Evolutionary conservation across 2,113 vertebrate genomes (phyloP), one percentile per base, ranked within the genome.

Genomic region (Xerus inauris): DNA sequence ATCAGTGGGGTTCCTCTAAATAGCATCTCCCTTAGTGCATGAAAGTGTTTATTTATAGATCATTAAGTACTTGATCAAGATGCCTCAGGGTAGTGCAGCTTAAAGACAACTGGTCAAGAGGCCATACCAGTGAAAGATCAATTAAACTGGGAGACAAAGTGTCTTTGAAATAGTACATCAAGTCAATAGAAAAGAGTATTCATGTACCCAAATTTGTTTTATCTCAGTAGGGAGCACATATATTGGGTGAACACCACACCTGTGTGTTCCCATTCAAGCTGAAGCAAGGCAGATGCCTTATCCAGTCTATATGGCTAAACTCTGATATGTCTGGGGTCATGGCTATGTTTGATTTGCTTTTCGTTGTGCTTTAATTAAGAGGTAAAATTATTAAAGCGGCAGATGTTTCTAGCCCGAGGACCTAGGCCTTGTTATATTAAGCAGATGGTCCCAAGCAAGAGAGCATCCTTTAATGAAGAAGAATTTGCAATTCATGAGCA

Each of bases 401-500:
- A 99, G 99, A 99, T 99, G 99, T 99, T 98, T 98, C 98, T 98
- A 98, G 98, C 98, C 98, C 35, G 97, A 99, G 99, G 99, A 99
- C 98, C 97, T 96, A 69, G 14, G 97, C 92, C 79, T 91, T 32
- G 97, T 99, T 99, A 99, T 99, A 98, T 98, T 98, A 98, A 99
- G 99, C 99, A 99, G 99, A 99, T 99, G 99, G 99, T 98, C 98
- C 98, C 26, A 96, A 97, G 98, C 96, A 98, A 98, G 98, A 87
- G 5, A 95, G 95, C 96, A 95, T 96, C 98, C 97, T 98, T 98
- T 98, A 98, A 99, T 99, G 98, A 99, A 99, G 98, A 98, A 51
- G 89, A 73, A 99, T 99, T 99, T 99, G 99, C 99, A 99, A 99
- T 99, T 99, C 99, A 99, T 99, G 99, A 99, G 99, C 98, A 97